Conservation (phyloP, 2,888 invertebrate species). For the Isoperla grammatica region DNA sequence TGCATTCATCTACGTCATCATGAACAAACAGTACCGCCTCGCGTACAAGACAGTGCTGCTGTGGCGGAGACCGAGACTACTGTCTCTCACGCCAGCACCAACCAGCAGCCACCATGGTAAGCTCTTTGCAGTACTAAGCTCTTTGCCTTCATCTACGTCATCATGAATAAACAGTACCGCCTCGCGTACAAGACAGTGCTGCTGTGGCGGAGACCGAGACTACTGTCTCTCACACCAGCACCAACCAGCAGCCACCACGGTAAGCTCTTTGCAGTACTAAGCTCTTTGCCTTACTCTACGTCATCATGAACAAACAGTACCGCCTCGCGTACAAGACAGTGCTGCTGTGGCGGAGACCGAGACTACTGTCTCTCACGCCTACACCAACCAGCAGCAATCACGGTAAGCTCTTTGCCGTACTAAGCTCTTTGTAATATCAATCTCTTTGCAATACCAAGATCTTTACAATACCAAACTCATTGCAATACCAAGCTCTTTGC, state of each 20-base stretch:
- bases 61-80: slow-evolving; percentile 48
- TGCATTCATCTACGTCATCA: slow-evolving; percentile 91
- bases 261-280: too few species aligned
- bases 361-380: slow-evolving; percentile 28
- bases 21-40: slow-evolving; percentile 89
- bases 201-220: slow-evolving; percentile 52
- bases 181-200: slow-evolving; percentile 81
- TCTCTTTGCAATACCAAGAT: too few species aligned
- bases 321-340: slow-evolving; percentile 82
- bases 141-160: too few species aligned
- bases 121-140: too few species aligned
- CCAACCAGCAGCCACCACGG: slow-evolving; percentile 25
- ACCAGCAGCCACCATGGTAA: slow-evolving; percentile 26
- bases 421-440: too few species aligned
- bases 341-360: slow-evolving; percentile 57
- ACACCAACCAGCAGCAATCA: slow-evolving; percentile 23
- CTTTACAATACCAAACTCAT: too few species aligned
- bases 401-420: slow-evolving; percentile 24
- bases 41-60: slow-evolving; percentile 78
- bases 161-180: slow-evolving; percentile 90
- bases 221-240: slow-evolving; percentile 27
- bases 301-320: slow-evolving; percentile 92
- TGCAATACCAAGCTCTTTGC: too few species aligned
- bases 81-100: slow-evolving; percentile 27
- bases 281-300: too few species aligned